phyloP scores from a whole-genome alignment of 2,888 invertebrate genomes.

The Falcaria lacertinaria region DNA sequence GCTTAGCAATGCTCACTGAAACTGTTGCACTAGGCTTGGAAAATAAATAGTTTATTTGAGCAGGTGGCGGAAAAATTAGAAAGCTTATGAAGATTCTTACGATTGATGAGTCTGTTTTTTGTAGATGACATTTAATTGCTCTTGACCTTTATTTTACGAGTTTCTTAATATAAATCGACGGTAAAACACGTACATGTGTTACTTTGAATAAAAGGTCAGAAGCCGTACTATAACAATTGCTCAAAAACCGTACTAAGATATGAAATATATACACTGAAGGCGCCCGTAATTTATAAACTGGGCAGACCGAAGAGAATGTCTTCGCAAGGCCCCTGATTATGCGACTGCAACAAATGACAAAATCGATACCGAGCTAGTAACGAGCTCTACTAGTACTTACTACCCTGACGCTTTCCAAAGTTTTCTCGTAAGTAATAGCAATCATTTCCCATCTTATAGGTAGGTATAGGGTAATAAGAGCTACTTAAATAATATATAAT shows the following conservation, averaged over 20 bases:
- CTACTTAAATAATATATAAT: too few relatives aligned
- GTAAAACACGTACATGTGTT: too few relatives aligned
- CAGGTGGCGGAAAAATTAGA: constrained; percentile 29
- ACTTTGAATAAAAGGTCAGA: too few relatives aligned
- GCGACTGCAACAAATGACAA: constrained; percentile 10
- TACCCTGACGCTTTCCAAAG: constrained; percentile 11
- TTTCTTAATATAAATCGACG: not conserved
- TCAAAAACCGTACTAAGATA: too few relatives aligned
- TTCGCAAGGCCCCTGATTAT: not conserved
- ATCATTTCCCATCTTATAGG: not conserved
- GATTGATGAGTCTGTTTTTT: constrained; percentile 5
- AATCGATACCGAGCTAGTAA: constrained; percentile 4
- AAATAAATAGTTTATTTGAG: constrained; percentile 25
- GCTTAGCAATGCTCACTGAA: constrained; percentile 21
- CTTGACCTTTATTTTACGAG: not conserved
- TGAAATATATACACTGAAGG: too few relatives aligned
- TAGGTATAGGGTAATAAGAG: not conserved
- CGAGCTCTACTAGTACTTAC: constrained; percentile 7
- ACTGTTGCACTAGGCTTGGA: constrained; percentile 12
- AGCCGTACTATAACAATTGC: too few relatives aligned
- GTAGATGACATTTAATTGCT: not conserved
- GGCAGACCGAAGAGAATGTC: too few relatives aligned
- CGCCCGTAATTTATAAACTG: too few relatives aligned
- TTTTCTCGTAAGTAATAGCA: constrained; percentile 13
- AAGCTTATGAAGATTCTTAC: too few relatives aligned